Evolutionary conservation across 2,113 vertebrate genomes (phyloP).

Genomic region (Colinus virginianus): DNA sequence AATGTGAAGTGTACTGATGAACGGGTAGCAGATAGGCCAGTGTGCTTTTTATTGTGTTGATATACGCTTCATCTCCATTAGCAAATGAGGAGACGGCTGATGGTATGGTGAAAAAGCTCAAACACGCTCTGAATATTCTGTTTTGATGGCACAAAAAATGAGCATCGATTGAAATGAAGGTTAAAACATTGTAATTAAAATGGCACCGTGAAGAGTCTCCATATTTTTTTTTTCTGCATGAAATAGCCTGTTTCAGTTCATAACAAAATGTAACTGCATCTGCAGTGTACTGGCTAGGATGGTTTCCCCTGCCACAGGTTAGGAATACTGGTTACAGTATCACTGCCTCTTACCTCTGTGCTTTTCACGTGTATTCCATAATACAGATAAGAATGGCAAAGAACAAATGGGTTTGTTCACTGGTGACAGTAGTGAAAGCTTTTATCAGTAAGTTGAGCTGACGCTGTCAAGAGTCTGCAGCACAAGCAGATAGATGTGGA

Average conservation of each 20-base stretch:
- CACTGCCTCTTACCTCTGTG: neutral
- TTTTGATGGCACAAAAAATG: neutral
- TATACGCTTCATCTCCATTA: neutral
- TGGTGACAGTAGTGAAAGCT: neutral
- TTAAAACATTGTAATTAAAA: neutral
- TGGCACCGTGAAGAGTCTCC: neutral
- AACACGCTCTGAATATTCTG: neutral
- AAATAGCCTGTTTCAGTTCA: neutral
- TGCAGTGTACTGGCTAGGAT: neutral
- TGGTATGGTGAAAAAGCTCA: neutral
- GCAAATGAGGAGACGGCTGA: neutral
- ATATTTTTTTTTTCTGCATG: neutral
- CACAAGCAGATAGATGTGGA: neutral
- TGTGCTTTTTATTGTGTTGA: neutral
- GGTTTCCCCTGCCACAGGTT: neutral
- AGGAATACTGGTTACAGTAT: neutral
- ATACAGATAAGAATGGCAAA: conserved; percentile 1
- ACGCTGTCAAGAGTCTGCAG: neutral
- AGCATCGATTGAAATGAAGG: neutral
- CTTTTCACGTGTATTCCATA: neutral
- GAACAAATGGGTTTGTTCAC: neutral
- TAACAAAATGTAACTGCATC: neutral
- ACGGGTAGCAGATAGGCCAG: neutral
- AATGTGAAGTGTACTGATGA: accelerated
- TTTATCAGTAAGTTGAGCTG: conserved; percentile 10